Evolutionary conservation across 2,113 vertebrate species (phyloP).

Genomic region (Cettia cetti): DNA sequence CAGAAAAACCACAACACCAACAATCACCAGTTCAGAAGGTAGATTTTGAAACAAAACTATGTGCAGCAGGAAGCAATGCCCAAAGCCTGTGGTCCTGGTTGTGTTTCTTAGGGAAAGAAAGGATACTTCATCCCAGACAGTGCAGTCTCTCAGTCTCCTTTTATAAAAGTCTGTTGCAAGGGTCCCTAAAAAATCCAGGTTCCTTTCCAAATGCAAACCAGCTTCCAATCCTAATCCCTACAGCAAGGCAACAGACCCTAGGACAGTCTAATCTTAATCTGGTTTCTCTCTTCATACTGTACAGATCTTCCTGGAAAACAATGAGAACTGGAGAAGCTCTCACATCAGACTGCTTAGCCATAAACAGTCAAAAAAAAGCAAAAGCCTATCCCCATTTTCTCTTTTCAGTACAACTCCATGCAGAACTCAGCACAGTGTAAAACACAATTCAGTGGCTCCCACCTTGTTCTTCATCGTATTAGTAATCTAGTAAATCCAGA

Average conservation of each 20-base stretch:
- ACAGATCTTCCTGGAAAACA: neutral
- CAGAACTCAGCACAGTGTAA: neutral
- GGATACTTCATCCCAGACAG: neutral
- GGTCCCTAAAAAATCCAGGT: neutral
- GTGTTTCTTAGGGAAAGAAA: neutral
- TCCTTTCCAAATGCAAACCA: neutral
- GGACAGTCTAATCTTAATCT: neutral
- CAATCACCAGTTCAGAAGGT: neutral
- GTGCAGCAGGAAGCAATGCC: neutral
- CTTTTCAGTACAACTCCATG: neutral
- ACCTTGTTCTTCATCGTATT: neutral
- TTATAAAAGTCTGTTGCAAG: neutral
- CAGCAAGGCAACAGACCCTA: neutral
- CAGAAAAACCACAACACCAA: neutral
- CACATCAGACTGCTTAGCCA: neutral
- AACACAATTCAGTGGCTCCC: neutral
- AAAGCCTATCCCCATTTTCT: neutral
- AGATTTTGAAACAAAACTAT: neutral
- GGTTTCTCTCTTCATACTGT: neutral
- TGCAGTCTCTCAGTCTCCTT: neutral
- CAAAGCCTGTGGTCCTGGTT: neutral
- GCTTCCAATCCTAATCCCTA: neutral
- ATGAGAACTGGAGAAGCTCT: neutral
- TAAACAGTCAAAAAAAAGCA: neutral
- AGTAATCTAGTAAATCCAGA: neutral